Evolutionary conservation across 1,140 invertebrate species (phyloP).

Genomic region (Hyposmocoma kahamanoa): DNA sequence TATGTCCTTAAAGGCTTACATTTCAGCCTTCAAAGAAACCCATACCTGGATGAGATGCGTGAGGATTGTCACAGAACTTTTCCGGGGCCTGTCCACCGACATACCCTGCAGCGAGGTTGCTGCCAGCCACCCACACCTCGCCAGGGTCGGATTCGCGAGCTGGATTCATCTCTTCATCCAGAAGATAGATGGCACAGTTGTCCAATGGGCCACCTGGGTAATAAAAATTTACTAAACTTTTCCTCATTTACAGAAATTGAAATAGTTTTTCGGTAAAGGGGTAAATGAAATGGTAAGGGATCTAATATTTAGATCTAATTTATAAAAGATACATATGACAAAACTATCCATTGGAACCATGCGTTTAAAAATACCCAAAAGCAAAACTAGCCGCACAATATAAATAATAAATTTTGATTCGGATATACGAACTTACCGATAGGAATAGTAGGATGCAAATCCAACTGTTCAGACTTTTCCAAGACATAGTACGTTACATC

Average conservation of each 20-base stretch:
- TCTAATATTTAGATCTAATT: too few species aligned
- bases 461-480: slow-evolving; percentile 75
- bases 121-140: slow-evolving; percentile 85
- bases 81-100: slow-evolving; percentile 82
- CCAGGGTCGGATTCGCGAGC: slow-evolving; percentile 82
- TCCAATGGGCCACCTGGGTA: slow-evolving; percentile 81
- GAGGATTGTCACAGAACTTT: slow-evolving; percentile 83
- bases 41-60: slow-evolving; percentile 79
- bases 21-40: background rate
- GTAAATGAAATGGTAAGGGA: too few species aligned
- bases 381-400: too few species aligned
- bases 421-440: slow-evolving; percentile 77
- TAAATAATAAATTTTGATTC: too few species aligned
- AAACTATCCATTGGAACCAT: too few species aligned
- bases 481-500: slow-evolving; percentile 63
- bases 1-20: too few species aligned
- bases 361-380: too few species aligned
- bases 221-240: too few species aligned
- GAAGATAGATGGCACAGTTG: slow-evolving; percentile 86
- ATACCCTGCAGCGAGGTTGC: slow-evolving; percentile 86
- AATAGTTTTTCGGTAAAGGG: too few species aligned
- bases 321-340: too few species aligned
- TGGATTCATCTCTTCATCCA: slow-evolving; percentile 81
- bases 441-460: slow-evolving; percentile 80
- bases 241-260: too few species aligned